Evolutionary conservation across 2,797 vertebrate species (phyloP).

Genomic region (Huso huso): DNA sequence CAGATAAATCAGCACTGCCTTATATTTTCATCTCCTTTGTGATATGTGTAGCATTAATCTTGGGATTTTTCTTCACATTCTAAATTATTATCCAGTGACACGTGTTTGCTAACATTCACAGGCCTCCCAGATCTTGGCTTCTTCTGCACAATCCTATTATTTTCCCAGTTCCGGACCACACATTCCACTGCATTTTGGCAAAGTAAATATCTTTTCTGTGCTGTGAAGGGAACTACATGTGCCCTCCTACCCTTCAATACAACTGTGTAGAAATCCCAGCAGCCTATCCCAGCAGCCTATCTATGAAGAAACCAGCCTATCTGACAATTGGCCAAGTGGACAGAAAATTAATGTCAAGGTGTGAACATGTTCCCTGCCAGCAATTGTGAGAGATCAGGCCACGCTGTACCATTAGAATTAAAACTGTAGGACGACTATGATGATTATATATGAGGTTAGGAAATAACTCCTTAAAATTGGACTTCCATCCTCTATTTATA

Average conservation of each 20-base stretch:
- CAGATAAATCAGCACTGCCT: conserved; percentile 8
- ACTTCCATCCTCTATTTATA: too few species aligned
- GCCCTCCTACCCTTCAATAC: conserved; percentile 36
- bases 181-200: conserved; percentile 37
- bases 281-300: conserved; percentile 25
- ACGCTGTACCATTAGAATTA: too few species aligned
- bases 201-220: conserved; percentile 33
- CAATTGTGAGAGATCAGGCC: neutral
- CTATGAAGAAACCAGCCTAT: conserved; percentile 15
- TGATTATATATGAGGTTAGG: too few species aligned
- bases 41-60: conserved; percentile 59
- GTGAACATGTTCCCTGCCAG: neutral
- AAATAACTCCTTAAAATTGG: too few species aligned
- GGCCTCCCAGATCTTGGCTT: neutral
- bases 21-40: conserved; percentile 52
- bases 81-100: conserved; percentile 20
- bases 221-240: conserved; percentile 29
- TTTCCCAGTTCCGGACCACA: conserved; percentile 52
- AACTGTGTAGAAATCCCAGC: conserved; percentile 19
- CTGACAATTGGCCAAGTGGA: neutral
- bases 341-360: neutral
- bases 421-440: too few species aligned
- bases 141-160: neutral
- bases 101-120: conserved; percentile 46
- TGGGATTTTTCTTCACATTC: conserved; percentile 45